Conservation (phyloP, 2,888 invertebrate species). For the Agrochola lota region DNA sequence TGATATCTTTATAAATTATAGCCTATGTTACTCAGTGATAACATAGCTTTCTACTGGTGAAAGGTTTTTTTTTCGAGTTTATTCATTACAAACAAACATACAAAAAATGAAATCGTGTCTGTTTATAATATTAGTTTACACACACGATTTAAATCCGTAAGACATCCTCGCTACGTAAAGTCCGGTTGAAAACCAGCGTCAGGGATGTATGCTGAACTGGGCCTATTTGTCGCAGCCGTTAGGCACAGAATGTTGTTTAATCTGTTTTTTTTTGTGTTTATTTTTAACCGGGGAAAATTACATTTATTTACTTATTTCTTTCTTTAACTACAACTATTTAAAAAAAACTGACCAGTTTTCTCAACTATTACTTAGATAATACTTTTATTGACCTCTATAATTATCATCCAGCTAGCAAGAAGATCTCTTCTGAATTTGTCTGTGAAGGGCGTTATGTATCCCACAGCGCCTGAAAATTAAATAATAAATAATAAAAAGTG, state of each 20-base stretch:
- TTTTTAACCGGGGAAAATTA: no score
- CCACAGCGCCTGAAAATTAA: constrained; percentile 91
- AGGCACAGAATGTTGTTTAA: background rate
- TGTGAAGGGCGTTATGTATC: constrained; percentile 95
- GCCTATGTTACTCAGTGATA: no score
- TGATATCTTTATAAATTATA: no score
- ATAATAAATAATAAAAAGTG: background rate
- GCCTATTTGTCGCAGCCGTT: background rate
- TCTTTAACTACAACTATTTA: background rate
- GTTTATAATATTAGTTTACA: no score
- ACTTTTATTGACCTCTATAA: constrained; percentile 32
- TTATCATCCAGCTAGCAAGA: constrained; percentile 72
- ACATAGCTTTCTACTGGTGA: no score
- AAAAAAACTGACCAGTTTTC: background rate
- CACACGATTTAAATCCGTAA: background rate
- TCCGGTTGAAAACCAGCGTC: background rate
- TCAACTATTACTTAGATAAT: background rate
- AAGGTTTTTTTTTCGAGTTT: no score
- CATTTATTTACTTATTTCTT: background rate
- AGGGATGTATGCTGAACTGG: background rate
- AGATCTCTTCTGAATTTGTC: constrained; percentile 91
- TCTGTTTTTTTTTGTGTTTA: background rate
- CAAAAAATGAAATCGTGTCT: no score
- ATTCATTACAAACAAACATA: no score
- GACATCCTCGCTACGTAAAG: background rate